Evolutionary conservation across 2,113 vertebrate genomes (phyloP).

Genomic region (Anser brachyrhynchus): DNA sequence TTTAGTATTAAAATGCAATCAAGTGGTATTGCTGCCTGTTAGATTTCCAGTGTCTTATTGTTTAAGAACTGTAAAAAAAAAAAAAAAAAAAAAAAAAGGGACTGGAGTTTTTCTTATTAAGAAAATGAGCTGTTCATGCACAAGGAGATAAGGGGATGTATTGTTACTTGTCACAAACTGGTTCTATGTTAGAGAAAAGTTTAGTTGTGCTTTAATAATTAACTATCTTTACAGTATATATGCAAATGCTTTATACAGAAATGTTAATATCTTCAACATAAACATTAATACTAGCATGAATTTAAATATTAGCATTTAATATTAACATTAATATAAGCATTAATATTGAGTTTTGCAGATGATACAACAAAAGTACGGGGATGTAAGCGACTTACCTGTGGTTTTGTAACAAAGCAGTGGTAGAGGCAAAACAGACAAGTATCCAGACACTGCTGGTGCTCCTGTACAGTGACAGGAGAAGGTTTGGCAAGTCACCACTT

Average conservation of each 20-base stretch:
- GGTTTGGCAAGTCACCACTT: neutral
- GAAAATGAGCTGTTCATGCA: constrained; percentile 36
- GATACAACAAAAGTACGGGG: neutral
- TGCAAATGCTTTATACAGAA: neutral
- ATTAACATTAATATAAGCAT: neutral
- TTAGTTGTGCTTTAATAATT: neutral
- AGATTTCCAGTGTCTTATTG: constrained; percentile 56
- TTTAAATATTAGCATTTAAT: neutral
- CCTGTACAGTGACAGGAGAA: neutral
- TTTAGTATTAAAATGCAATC: constrained; percentile 48
- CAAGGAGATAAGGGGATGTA: neutral
- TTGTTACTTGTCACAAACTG: neutral
- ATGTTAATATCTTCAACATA: neutral
- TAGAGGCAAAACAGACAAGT: fast-evolving
- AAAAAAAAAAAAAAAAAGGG: neutral
- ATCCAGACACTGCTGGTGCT: neutral
- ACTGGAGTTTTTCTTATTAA: constrained; percentile 40
- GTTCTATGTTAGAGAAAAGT: neutral
- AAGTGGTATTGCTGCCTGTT: constrained; percentile 54
- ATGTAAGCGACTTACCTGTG: neutral
- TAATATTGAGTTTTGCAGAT: neutral
- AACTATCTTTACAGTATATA: neutral
- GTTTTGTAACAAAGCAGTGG: neutral
- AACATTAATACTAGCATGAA: neutral
- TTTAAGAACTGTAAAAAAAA: constrained; percentile 16